Conservation (phyloP, 2,113 vertebrate genomes). For the Pampusana beccarii region DNA sequence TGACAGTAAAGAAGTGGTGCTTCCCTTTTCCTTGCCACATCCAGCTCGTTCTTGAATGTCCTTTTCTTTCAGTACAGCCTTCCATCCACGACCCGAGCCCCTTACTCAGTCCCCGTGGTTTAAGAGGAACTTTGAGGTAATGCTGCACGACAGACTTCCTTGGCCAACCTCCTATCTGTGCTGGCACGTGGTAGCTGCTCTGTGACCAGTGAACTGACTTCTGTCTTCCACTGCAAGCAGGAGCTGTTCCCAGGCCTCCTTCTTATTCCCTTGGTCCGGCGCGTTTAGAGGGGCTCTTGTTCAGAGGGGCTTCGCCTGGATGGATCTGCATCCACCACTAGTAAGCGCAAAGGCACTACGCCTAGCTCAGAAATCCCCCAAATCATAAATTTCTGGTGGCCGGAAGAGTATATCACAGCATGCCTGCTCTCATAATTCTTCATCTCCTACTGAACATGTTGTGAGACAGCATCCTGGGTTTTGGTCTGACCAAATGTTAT, state of each 20-base stretch:
- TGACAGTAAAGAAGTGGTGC: not conserved
- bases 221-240: not conserved
- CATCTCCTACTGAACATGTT: not conserved
- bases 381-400: not conserved
- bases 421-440: not conserved
- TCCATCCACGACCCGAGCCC: rapidly evolving
- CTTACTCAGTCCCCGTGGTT: not conserved
- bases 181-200: not conserved
- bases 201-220: not conserved
- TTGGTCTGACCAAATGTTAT: not conserved
- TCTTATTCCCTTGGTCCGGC: not conserved
- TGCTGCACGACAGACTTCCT: not conserved
- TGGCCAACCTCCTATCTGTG: not conserved
- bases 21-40: not conserved
- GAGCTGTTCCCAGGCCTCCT: not conserved
- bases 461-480: not conserved
- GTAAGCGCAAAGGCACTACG: not conserved
- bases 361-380: not conserved
- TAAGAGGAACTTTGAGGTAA: not conserved
- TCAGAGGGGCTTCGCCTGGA: not conserved
- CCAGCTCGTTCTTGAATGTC: not conserved
- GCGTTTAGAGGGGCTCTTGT: not conserved
- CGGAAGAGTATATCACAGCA: not conserved
- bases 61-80: not conserved
- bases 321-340: not conserved